These are phyloP conservation scores for Diabrotica undecimpunctata DNA, from an alignment of 1,140 invertebrate species.

Conservation along the genomic window DNA sequence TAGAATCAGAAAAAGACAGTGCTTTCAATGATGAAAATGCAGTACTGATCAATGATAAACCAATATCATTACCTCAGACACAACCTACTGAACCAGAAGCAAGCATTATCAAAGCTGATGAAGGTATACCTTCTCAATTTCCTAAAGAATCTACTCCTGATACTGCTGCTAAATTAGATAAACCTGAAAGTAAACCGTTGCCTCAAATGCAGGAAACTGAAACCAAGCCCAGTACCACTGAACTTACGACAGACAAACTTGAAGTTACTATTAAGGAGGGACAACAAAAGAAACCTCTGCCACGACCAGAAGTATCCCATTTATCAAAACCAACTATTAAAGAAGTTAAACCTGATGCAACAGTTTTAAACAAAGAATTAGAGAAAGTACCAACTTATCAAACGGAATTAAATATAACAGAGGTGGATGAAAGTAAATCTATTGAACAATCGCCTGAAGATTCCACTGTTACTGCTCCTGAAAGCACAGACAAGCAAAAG, in stretches of 20 bases:
- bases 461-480: not conserved
- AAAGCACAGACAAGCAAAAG: slow-evolving; percentile 20
- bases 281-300: too few species aligned
- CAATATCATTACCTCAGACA: slow-evolving; percentile 14
- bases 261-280: too few species aligned
- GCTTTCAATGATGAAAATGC: not conserved
- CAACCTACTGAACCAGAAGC: too few species aligned
- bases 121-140: too few species aligned
- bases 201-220: too few species aligned
- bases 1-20: slow-evolving; percentile 21
- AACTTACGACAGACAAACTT: too few species aligned
- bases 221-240: too few species aligned
- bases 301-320: too few species aligned
- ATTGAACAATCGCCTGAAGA: not conserved
- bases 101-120: too few species aligned
- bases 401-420: not conserved
- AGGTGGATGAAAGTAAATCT: not conserved
- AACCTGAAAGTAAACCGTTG: too few species aligned
- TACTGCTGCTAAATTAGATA: too few species aligned
- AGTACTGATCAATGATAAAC: slow-evolving; percentile 28
- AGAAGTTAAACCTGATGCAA: not conserved
- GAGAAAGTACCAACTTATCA: not conserved
- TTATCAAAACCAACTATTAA: not conserved
- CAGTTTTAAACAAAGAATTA: not conserved
- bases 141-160: too few species aligned